Conservation (phyloP, 1,140 invertebrate genomes). For the Nebria ingens region DNA sequence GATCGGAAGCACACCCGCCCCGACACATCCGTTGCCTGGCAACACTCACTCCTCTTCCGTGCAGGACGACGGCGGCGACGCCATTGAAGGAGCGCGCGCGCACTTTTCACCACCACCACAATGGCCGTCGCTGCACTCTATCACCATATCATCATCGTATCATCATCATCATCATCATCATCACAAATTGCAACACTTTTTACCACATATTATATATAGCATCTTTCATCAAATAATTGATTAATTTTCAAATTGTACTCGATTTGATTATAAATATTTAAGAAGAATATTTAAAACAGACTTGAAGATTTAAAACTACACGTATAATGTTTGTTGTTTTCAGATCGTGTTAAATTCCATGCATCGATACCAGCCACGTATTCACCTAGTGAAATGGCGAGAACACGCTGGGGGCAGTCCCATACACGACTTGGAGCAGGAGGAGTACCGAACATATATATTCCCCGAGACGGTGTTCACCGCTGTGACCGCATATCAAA, state of each 20-base stretch:
- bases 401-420: conserved; percentile 56
- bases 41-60: neutral
- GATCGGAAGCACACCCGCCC: neutral
- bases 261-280: too few species aligned
- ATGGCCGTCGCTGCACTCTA: neutral
- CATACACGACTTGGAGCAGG: conserved; percentile 74
- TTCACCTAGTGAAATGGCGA: conserved; percentile 73
- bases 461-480: conserved; percentile 97
- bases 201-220: too few species aligned
- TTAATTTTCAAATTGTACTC: too few species aligned
- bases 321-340: conserved; percentile 25
- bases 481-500: conserved; percentile 97
- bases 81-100: neutral
- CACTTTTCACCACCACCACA: neutral
- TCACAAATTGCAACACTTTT: neutral
- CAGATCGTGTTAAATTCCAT: conserved; percentile 97
- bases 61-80: neutral
- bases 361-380: conserved; percentile 96
- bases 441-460: conserved; percentile 82
- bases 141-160: too few species aligned
- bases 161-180: too few species aligned
- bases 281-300: too few species aligned
- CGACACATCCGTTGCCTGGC: neutral
- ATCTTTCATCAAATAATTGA: too few species aligned
- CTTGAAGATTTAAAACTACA: neutral